Percentiles rank a stretch among this genome's conserved stretches.
These are phyloP conservation scores for Schizopygopsis malacanthus DNA, from an alignment of 2,797 vertebrate genomes.

Conservation along the genomic window DNA sequence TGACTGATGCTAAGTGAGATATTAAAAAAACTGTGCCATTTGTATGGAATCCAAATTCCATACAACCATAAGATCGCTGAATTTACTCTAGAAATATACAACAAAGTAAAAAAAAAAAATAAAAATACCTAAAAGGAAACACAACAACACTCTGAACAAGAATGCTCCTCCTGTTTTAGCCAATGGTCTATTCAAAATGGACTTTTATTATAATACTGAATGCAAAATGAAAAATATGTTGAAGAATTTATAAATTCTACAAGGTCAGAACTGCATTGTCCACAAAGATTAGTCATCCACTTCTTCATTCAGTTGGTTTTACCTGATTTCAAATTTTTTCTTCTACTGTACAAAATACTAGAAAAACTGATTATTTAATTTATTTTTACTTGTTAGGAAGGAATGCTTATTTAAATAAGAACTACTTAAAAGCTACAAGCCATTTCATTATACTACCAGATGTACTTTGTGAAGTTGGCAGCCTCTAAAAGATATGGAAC, in stretches of 20 bases:
- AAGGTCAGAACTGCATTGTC: background rate
- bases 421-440: background rate
- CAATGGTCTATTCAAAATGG: background rate
- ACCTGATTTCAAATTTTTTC: background rate
- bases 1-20: too few relatives aligned
- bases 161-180: background rate
- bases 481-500: background rate
- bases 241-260: background rate
- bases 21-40: too few relatives aligned
- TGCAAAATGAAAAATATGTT: background rate
- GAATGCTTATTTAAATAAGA: background rate
- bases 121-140: too few relatives aligned
- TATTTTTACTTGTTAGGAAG: background rate
- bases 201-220: background rate
- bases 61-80: too few relatives aligned
- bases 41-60: too few relatives aligned
- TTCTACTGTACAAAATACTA: background rate
- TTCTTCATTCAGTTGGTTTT: background rate
- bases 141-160: background rate
- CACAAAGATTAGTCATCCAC: background rate
- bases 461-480: constrained; percentile 41
- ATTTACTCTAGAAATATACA: background rate
- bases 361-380: background rate
- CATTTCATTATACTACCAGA: constrained; percentile 59
- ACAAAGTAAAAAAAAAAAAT: background rate